phyloP scores from a whole-genome alignment of 35 echinoderm and acorn worm genomes.

The Apostichopus californicus region DNA sequence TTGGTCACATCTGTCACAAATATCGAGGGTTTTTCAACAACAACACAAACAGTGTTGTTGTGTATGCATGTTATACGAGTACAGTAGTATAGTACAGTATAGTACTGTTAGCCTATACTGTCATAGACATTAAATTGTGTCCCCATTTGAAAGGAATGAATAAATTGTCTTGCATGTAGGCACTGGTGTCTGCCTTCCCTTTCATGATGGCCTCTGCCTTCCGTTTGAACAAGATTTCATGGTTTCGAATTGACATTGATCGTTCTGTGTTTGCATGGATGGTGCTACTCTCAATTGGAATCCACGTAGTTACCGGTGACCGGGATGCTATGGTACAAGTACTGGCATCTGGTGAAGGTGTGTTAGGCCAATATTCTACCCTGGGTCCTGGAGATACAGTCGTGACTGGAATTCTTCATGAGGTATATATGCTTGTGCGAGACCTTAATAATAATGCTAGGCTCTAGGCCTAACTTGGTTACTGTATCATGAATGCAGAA shows the following conservation, averaged over 20 bases:
- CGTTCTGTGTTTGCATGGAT: conserved; percentile 36
- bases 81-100: too few species aligned
- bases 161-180: too few species aligned
- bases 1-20: too few species aligned
- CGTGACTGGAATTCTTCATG: conserved; percentile 34
- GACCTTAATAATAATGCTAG: too few species aligned
- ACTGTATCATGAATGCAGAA: too few species aligned
- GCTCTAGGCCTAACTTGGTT: too few species aligned
- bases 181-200: background rate
- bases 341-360: conserved; percentile 18
- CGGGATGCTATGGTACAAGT: conserved; percentile 17
- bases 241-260: conserved; percentile 12
- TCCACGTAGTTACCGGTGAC: conserved; percentile 50
- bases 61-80: too few species aligned
- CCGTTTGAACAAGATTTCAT: background rate
- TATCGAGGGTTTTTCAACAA: too few species aligned
- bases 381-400: conserved; percentile 8
- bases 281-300: conserved; percentile 20
- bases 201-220: background rate
- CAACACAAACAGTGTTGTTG: too few species aligned
- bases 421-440: background rate
- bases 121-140: too few species aligned
- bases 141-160: too few species aligned
- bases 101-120: too few species aligned
- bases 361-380: conserved; percentile 36